These are phyloP conservation scores for Danaus plexippus DNA, from an alignment of 1,140 invertebrate species.

Conservation along the genomic window DNA sequence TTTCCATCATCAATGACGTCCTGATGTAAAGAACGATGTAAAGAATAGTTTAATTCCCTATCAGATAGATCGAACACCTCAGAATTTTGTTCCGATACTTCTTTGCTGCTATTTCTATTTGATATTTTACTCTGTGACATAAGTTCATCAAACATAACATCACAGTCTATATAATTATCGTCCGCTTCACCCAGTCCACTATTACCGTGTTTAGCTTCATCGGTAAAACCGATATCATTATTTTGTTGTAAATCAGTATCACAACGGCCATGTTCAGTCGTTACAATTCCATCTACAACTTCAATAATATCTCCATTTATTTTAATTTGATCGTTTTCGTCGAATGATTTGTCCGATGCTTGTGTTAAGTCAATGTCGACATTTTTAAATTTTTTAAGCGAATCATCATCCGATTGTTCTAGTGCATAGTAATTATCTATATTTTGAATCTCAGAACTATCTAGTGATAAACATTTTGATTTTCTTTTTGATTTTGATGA, in stretches of 20 bases:
- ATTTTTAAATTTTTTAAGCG: no score
- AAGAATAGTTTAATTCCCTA: conserved; percentile 57
- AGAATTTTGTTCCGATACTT: conserved; percentile 25
- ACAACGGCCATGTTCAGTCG: conserved; percentile 17
- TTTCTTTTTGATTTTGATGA: not conserved
- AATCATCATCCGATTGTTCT: no score
- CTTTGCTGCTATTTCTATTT: conserved; percentile 10
- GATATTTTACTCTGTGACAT: conserved; percentile 9
- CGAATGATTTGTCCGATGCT: conserved; percentile 14
- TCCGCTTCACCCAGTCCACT: conserved; percentile 31
- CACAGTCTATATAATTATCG: conserved; percentile 55
- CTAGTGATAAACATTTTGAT: conserved; percentile 2
- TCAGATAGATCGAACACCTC: conserved; percentile 52
- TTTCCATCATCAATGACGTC: conserved; percentile 34
- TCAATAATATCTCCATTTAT: conserved; percentile 6
- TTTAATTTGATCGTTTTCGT: not conserved
- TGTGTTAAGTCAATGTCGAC: conserved; percentile 46
- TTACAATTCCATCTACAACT: conserved; percentile 9
- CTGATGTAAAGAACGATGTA: conserved; percentile 30
- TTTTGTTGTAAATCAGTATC: conserved; percentile 23
- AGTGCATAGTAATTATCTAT: no score
- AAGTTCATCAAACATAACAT: conserved; percentile 34
- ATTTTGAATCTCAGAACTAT: no score
- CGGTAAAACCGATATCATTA: conserved; percentile 6
- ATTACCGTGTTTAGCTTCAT: not conserved